Evolutionary conservation across 1,140 invertebrate genomes (phyloP), one percentile per base, ranked within the genome.

Genomic region (Adoxophyes honmai): DNA sequence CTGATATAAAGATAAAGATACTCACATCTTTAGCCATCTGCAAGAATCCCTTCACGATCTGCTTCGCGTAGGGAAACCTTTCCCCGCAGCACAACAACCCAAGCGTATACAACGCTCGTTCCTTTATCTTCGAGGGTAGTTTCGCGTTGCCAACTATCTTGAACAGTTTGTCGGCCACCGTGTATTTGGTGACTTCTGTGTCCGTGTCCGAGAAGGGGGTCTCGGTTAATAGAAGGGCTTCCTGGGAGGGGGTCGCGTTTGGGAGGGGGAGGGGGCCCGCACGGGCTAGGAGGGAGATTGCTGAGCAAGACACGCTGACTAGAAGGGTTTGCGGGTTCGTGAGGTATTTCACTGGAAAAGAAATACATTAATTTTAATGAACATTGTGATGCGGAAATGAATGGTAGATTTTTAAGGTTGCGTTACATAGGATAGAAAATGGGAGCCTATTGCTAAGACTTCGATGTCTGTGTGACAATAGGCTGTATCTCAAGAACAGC

Each of bases 11-110:
- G n/a, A n/a, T n/a, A n/a, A n/a, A n/a, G n/a, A 57, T 65, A 81
- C 78, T 89, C 81, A 93, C 93, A 84, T 95, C 93, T 85, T 93
- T 94, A 15, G 94, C 92, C 66, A 92, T 92, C 59, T 93, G 90
- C 59, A 96, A 80, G 60, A 96, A 93, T 57, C 92, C 92, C 65
- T 94, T 90, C 8, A 95, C 91, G 42, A 96, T 92, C 55, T 92
- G 83, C 67, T 92, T 91, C 0, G 92, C 91, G 66, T 94, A 91
- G 6, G 93, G 90, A 74, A 96, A 93, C 48, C 91, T 81, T 75
- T 96, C 94, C 0, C 95, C 95, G 14, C 96, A 91, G 76, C 95
- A 96, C 37, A 97, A 80, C 53, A 93, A 87, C 0, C 96, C 95
- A 10, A 95, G 81, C 9, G 94, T 92, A 55, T 91, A 90, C 1